phyloP scores from a whole-genome alignment of 2,888 invertebrate species.

The Melinopterus prodromus region DNA sequence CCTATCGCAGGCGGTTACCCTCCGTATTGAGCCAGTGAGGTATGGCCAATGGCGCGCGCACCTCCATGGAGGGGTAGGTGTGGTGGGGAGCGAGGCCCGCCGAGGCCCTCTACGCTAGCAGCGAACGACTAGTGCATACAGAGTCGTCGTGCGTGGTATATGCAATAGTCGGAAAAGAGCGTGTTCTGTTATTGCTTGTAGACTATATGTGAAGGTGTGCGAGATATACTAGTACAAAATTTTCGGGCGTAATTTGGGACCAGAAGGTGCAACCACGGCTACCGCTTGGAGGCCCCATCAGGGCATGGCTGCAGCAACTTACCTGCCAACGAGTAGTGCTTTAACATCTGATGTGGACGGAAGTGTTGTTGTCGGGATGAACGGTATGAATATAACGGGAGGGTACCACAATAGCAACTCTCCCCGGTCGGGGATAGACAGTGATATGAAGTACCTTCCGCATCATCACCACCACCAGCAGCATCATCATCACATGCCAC shows the following conservation, averaged over 20 bases:
- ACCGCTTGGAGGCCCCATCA: conserved; percentile 66
- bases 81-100: conserved; percentile 54
- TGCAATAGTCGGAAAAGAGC: conserved; percentile 23
- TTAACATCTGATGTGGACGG: conserved; percentile 76
- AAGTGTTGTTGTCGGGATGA: conserved; percentile 66
- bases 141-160: conserved; percentile 61
- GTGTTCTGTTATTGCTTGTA: conserved; percentile 28
- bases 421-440: conserved; percentile 85
- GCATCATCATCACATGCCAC: conserved; percentile 72
- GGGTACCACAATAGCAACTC: conserved; percentile 84
- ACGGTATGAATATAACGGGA: conserved; percentile 75
- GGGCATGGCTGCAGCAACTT: conserved; percentile 96
- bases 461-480: conserved; percentile 87
- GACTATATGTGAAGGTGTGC: conserved; percentile 28
- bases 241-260: not conserved
- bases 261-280: conserved; percentile 12
- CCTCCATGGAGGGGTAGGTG: conserved; percentile 50
- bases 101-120: conserved; percentile 60
- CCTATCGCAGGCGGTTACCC: conserved; percentile 50
- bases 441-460: conserved; percentile 95
- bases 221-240: not conserved
- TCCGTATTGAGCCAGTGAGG: conserved; percentile 52
- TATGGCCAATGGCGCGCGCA: conserved; percentile 59
- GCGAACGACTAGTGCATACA: conserved; percentile 67
- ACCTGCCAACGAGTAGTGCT: conserved; percentile 82